Evolutionary conservation across 2,113 vertebrate species (phyloP).

Genomic region (Epinephelus moara): DNA sequence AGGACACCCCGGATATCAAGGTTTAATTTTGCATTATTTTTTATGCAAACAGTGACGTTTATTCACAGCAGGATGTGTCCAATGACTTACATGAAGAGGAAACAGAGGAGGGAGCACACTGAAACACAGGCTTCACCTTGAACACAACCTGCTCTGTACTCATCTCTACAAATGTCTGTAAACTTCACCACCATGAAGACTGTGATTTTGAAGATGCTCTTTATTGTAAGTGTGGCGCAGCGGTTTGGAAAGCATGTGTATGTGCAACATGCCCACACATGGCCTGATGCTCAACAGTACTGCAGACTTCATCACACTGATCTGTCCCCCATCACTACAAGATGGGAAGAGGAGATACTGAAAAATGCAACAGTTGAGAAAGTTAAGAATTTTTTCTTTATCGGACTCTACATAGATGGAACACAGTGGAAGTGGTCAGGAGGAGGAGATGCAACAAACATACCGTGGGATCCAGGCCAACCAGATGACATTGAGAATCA

Average conservation of each 20-base stretch:
- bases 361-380: fast-evolving
- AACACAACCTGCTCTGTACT: not conserved
- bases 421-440: constrained; percentile 50
- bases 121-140: not conserved
- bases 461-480: fast-evolving
- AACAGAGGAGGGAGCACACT: not conserved
- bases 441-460: not conserved
- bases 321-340: constrained; percentile 8
- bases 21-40: not conserved
- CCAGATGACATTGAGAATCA: fast-evolving
- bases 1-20: not conserved
- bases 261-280: fast-evolving
- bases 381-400: not conserved
- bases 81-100: not conserved
- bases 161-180: not conserved
- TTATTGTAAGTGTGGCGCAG: not conserved
- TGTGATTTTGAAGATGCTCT: constrained; percentile 2
- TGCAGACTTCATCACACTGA: not conserved
- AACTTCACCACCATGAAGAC: not conserved
- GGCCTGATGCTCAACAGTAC: not conserved
- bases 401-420: constrained; percentile 16
- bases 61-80: not conserved
- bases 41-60: not conserved
- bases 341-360: not conserved
- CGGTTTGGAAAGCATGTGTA: constrained; percentile 14